Conservation (phyloP, 35 echinoderm and acorn worm genomes). For the Patiria miniata region DNA sequence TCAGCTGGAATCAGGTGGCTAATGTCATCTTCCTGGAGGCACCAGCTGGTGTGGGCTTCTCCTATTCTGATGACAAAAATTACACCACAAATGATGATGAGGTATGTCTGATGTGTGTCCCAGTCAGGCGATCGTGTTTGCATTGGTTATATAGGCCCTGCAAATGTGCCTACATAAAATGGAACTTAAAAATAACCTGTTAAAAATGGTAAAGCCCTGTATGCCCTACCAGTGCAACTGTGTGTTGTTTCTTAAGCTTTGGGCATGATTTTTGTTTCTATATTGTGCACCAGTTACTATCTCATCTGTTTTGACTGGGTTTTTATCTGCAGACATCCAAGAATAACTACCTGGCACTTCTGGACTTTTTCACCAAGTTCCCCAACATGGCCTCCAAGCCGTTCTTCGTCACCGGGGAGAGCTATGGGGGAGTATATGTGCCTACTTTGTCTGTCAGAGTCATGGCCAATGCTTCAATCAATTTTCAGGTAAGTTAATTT, state of each 20-base stretch:
- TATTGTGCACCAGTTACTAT: background rate
- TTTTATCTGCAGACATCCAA: slow-evolving; percentile 47
- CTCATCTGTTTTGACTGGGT: too few relatives aligned
- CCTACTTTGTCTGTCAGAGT: slow-evolving; percentile 66
- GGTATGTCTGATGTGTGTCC: slow-evolving; percentile 55
- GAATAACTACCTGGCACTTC: slow-evolving; percentile 80
- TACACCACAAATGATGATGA: slow-evolving; percentile 77
- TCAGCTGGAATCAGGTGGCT: slow-evolving; percentile 85
- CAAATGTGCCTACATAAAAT: too few relatives aligned
- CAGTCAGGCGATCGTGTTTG: background rate
- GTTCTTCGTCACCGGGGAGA: slow-evolving; percentile 87
- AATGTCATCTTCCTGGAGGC: slow-evolving; percentile 88
- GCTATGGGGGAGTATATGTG: slow-evolving; percentile 84
- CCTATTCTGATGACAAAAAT: slow-evolving; percentile 60
- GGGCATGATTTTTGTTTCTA: background rate
- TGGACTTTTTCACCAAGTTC: slow-evolving; percentile 78
- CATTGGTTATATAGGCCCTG: too few relatives aligned
- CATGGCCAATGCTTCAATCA: slow-evolving; percentile 47
- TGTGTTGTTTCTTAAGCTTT: too few relatives aligned
- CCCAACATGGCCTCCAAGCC: slow-evolving; percentile 63
- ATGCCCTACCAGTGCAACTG: too few relatives aligned
- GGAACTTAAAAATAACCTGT: too few relatives aligned
- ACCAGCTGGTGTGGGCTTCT: slow-evolving; percentile 95
- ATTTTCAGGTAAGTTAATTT: slow-evolving; percentile 51
- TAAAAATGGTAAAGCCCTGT: too few relatives aligned